Base-by-base conservation (phyloP, 2,797 vertebrate genomes). In the Bufotes viridis region DNA sequence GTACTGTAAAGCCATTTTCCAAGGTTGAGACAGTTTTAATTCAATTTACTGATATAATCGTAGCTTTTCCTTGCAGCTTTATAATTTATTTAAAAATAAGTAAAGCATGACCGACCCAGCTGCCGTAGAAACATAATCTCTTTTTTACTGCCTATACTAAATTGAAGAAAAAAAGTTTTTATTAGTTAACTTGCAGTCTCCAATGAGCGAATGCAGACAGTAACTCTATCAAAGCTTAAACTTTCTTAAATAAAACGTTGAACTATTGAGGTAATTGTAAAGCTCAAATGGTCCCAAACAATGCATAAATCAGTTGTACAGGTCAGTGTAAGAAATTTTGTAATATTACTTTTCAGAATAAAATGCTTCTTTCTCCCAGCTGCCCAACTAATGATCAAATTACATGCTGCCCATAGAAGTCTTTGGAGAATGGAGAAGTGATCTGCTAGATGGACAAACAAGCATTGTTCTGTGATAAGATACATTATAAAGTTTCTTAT, bases 1-100 rank as follows among this genome's bases (percentile, higher is more conserved):
- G 70, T 55, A 57, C 24, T 74, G 58, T 51, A 63, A 65, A 82
- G 80, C 29, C 22, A 82, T 65, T 82, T 82, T 82, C 80, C 34
- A 81, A 42, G 26, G 34, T 63, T 81, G 24, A 65, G n/a, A 81
- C 74, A n/a, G 20, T 53, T 78, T 78, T 55, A 78, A 78, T 78
- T 78, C 75, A 78, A 78, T 78, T 55, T 78, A 78, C 75, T 24
- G 51, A 15, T 78, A 78, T 78, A 78, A 78, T 78, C 22, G 13
- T 20, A 78, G 51, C 49, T 55, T 78, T 78, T 78, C 75, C 4
- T 51, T 24, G 51, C 74, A 51, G 75, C 49, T 55, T 78, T n/a
- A 78, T 78, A 13, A 78, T 78, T 78, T 78, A 78, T 78, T 78
- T 53, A 78, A 78, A 55, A 55, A 53, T 12, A 78, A 78, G 55